Conservation (phyloP, 1,140 invertebrate species). For the Micrasema minimum region DNA sequence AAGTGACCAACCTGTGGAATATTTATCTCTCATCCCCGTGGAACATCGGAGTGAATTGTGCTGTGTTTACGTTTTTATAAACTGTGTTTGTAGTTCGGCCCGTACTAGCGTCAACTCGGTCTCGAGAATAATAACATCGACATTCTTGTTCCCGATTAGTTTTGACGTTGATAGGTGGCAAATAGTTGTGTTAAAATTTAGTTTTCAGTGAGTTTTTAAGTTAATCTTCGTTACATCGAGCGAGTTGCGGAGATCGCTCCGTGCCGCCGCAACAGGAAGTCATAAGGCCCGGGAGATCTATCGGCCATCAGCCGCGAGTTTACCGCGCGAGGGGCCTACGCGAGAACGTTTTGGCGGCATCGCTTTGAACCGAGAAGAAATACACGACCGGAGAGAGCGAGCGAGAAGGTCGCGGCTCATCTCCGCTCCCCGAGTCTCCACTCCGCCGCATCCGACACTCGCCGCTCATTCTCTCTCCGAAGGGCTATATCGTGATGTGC, state of each 20-base stretch:
- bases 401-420: conserved; percentile 18
- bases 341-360: conserved; percentile 44
- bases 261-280: conserved; percentile 22
- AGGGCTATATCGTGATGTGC: neutral
- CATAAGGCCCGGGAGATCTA: conserved; percentile 23
- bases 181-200: conserved; percentile 5
- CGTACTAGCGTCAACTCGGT: neutral
- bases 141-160: neutral
- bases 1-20: conserved; percentile 14
- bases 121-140: conserved; percentile 20
- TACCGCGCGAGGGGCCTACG: conserved; percentile 19
- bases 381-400: conserved; percentile 35
- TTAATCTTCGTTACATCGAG: neutral
- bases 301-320: conserved; percentile 13
- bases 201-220: conserved; percentile 8
- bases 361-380: conserved; percentile 42
- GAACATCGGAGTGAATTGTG: conserved; percentile 1
- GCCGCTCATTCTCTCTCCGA: neutral
- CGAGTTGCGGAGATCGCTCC: neutral
- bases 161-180: conserved; percentile 8
- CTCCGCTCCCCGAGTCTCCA: conserved; percentile 27
- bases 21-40: neutral
- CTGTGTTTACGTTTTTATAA: conserved; percentile 39
- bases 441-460: conserved; percentile 14
- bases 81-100: conserved; percentile 23